A percentile compares a stretch with the other conserved stretches of the same genome.
Evolutionary conservation across 92 coral and sea anemone genomes (phyloP).

Genomic region (Porites divaricata): DNA sequence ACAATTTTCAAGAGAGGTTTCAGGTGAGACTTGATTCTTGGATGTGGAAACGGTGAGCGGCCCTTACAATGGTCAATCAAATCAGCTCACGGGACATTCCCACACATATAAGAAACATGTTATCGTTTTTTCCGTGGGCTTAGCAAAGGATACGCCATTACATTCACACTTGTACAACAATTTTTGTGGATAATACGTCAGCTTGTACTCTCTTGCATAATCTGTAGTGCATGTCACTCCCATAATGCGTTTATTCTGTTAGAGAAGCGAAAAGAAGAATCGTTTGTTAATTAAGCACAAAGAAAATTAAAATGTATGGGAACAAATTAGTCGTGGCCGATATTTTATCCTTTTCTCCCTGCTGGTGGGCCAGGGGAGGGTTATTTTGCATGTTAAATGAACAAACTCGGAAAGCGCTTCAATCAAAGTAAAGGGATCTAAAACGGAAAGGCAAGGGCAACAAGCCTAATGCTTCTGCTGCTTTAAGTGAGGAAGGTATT

Average conservation of each 20-base stretch:
- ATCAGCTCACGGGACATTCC: background rate
- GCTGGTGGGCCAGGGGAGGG: no score
- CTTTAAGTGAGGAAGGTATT: no score
- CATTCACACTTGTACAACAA: background rate
- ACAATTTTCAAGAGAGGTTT: background rate
- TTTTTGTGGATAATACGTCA: accelerated
- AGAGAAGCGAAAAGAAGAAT: background rate
- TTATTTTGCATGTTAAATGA: no score
- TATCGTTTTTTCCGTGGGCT: no score
- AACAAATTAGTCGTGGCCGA: no score
- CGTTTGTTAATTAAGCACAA: background rate
- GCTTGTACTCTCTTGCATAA: background rate
- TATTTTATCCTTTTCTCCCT: no score
- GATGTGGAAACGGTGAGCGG: background rate
- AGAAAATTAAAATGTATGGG: background rate
- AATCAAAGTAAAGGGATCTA: no score
- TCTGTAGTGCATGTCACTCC: slow-evolving; percentile 25
- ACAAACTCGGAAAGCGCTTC: no score
- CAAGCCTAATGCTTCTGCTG: no score
- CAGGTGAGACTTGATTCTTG: background rate
- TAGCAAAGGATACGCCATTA: background rate
- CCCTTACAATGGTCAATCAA: background rate
- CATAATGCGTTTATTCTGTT: background rate
- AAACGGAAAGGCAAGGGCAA: no score
- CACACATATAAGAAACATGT: slow-evolving; percentile 4